Percentiles rank a stretch among this genome's conserved stretches.
Evolutionary conservation across 2,888 invertebrate genomes (phyloP).

Genomic region (Punctoribates punctum): DNA sequence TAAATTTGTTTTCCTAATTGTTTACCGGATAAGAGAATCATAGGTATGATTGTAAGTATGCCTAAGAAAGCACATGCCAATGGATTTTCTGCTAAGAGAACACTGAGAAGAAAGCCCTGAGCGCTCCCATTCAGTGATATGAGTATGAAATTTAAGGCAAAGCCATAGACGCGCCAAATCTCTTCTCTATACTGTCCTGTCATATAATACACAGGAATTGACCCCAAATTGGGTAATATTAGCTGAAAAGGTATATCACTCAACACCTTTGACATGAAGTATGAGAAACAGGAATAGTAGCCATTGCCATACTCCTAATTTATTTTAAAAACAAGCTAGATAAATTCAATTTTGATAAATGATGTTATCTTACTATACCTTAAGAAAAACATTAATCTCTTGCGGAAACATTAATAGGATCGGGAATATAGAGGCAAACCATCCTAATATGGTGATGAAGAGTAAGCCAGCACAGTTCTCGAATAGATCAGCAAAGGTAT

Average conservation of each 20-base stretch:
- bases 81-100: neutral
- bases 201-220: constrained; percentile 67
- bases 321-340: neutral
- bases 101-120: constrained; percentile 63
- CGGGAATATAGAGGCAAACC: constrained; percentile 93
- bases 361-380: neutral
- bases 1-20: no score
- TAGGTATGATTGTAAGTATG: constrained; percentile 91
- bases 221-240: neutral
- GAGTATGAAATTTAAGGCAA: constrained; percentile 60
- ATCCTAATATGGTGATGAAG: constrained; percentile 79
- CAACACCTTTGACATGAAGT: constrained; percentile 71
- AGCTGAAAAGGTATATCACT: constrained; percentile 69
- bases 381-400: constrained; percentile 69
- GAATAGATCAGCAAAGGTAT: constrained; percentile 53
- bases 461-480: constrained; percentile 88
- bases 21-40: constrained; percentile 82
- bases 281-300: constrained; percentile 80
- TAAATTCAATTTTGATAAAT: neutral
- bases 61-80: constrained; percentile 60
- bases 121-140: constrained; percentile 88
- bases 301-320: constrained; percentile 75
- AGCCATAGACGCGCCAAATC: constrained; percentile 57
- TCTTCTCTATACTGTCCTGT: constrained; percentile 66
- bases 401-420: constrained; percentile 84